These are phyloP conservation scores for Brachionus paranguensis DNA, from an alignment of 1,140 invertebrate genomes.

Conservation along the genomic window DNA sequence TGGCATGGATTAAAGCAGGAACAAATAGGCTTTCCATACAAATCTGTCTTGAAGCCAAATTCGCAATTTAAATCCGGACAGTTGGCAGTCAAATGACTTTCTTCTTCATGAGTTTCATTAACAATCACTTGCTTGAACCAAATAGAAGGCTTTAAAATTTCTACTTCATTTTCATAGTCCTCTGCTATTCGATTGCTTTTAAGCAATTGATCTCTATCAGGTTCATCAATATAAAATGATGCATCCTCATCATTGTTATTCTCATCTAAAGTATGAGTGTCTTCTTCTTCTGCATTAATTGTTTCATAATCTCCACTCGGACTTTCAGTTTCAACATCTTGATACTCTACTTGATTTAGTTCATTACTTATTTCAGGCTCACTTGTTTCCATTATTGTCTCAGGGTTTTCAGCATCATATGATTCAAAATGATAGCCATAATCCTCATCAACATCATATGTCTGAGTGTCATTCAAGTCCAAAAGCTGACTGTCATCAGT, in stretches of 20 bases:
- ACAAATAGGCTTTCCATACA: slow-evolving; percentile 31
- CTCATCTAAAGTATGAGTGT: not conserved
- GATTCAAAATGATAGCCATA: not conserved
- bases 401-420: not conserved
- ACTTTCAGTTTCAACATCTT: not conserved
- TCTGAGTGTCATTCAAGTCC: not conserved
- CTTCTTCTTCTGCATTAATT: not conserved
- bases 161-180: not conserved
- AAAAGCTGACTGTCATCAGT: not conserved
- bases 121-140: not conserved
- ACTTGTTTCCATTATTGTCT: not conserved
- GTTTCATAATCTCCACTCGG: not conserved
- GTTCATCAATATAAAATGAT: not conserved
- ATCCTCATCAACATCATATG: not conserved
- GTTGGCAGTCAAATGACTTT: slow-evolving; percentile 19
- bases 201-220: not conserved
- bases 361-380: not conserved
- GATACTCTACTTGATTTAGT: not conserved
- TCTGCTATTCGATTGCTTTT: not conserved
- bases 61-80: slow-evolving; percentile 27
- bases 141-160: not conserved
- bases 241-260: not conserved
- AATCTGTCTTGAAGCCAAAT: slow-evolving; percentile 29
- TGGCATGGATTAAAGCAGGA: slow-evolving; percentile 28
- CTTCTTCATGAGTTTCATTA: not conserved